A percentile compares a stretch with the other conserved stretches of the same genome.
Evolutionary conservation across 2,888 invertebrate genomes (phyloP).

Genomic region (Lycia hirtaria): DNA sequence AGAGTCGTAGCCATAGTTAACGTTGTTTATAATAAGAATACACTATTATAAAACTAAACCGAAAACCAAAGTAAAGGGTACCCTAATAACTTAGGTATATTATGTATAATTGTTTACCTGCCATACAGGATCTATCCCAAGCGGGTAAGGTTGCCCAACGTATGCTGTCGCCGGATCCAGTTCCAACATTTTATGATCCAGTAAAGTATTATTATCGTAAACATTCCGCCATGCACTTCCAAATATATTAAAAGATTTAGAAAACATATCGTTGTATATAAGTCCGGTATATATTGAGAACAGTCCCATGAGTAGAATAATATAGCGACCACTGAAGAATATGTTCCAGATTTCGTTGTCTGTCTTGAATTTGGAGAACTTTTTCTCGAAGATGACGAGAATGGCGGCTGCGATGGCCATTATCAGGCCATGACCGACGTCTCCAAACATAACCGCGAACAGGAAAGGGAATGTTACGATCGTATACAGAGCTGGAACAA

Average conservation of each 20-base stretch:
- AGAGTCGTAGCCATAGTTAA: too few species aligned
- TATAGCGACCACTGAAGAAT: conserved; percentile 90
- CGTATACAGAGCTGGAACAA: conserved; percentile 87
- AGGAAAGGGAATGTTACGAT: conserved; percentile 92
- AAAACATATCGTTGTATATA: conserved; percentile 91
- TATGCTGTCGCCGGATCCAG: conserved; percentile 79
- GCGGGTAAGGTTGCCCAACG: conserved; percentile 84
- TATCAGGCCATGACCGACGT: conserved; percentile 89
- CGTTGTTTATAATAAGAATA: too few species aligned
- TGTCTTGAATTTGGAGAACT: conserved; percentile 77
- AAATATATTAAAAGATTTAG: conserved; percentile 89
- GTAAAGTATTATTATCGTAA: conserved; percentile 65
- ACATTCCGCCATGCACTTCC: conserved; percentile 87
- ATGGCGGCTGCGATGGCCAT: conserved; percentile 88
- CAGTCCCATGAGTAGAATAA: conserved; percentile 90
- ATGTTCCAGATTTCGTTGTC: conserved; percentile 89
- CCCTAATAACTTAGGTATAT: too few species aligned
- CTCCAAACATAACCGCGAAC: conserved; percentile 93
- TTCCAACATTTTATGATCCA: conserved; percentile 58
- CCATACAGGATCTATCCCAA: conserved; percentile 91
- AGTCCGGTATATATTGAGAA: conserved; percentile 91
- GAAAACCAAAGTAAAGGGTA: too few species aligned
- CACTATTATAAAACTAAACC: too few species aligned
- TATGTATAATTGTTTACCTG: conserved; percentile 68
- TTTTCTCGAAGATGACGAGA: conserved; percentile 87